Percentiles rank a stretch among this genome's conserved stretches.
phyloP scores from a whole-genome alignment of 2,113 vertebrate genomes.

The Engystomops pustulosus region DNA sequence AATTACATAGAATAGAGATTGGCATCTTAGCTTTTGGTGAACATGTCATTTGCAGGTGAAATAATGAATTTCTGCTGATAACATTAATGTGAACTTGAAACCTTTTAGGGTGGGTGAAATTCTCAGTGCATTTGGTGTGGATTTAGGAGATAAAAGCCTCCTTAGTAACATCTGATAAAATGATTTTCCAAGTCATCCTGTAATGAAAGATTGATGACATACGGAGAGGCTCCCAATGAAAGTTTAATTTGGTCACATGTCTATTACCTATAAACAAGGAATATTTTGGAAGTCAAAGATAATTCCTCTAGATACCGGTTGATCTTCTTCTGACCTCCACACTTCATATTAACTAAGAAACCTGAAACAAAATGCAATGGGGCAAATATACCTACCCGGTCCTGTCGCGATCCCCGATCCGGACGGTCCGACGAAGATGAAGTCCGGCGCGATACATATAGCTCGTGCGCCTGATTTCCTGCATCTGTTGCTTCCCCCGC shows the following conservation, averaged over 20 bases:
- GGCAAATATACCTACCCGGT: neutral
- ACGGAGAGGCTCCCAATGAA: constrained; percentile 74
- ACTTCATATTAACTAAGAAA: constrained; percentile 63
- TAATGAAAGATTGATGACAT: constrained; percentile 82
- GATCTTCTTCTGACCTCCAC: constrained; percentile 63
- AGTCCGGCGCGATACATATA: too few relatives aligned
- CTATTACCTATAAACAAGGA: constrained; percentile 66
- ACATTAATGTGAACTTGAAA: constrained; percentile 25
- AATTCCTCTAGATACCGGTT: constrained; percentile 51
- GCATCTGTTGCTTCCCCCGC: too few relatives aligned
- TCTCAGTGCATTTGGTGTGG: constrained; percentile 40
- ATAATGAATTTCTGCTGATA: constrained; percentile 37
- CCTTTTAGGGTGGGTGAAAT: constrained; percentile 19
- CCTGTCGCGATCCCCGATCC: too few relatives aligned
- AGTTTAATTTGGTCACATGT: constrained; percentile 76
- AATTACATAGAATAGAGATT: constrained; percentile 3
- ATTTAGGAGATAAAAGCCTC: constrained; percentile 69
- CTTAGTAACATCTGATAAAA: constrained; percentile 65
- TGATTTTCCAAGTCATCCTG: constrained; percentile 65
- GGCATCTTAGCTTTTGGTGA: constrained; percentile 1
- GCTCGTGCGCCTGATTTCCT: too few relatives aligned
- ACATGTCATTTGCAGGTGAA: constrained; percentile 37
- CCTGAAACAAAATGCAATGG: neutral
- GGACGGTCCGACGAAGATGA: too few relatives aligned
- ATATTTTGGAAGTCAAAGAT: constrained; percentile 45